phyloP scores from a whole-genome alignment of 1,140 invertebrate species.

The Zaprionus tsacasi region DNA sequence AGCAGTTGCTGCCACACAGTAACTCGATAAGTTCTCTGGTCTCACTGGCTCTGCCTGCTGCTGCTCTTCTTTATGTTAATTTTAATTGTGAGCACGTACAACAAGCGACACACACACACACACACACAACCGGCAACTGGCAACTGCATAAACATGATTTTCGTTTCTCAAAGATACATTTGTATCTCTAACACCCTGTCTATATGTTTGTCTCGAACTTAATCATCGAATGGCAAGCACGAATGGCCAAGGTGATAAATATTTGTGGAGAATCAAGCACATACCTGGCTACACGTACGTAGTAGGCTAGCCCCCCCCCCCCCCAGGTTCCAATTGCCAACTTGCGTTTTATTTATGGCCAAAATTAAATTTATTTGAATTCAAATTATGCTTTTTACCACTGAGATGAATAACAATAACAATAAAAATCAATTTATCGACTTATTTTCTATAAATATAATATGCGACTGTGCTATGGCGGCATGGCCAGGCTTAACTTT shows the following conservation, averaged over 20 bases:
- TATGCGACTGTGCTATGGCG: neutral
- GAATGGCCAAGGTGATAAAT: conserved; percentile 29
- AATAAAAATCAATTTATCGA: conserved; percentile 4
- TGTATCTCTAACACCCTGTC: conserved; percentile 36
- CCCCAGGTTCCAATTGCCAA: neutral
- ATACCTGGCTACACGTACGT: no score
- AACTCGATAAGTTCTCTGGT: conserved; percentile 24
- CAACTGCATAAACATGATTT: conserved; percentile 74
- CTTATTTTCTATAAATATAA: conserved; percentile 7
- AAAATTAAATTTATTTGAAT: conserved; percentile 11
- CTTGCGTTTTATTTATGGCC: conserved; percentile 1
- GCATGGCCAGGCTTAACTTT: neutral
- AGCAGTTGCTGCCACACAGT: conserved; percentile 59
- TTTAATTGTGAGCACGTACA: conserved; percentile 77
- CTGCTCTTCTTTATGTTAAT: conserved; percentile 59
- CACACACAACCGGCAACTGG: conserved; percentile 41
- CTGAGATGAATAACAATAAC: conserved; percentile 9
- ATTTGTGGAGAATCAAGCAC: conserved; percentile 20
- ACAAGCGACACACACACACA: conserved; percentile 26
- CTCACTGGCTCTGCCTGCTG: conserved; percentile 5
- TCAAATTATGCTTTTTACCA: conserved; percentile 12
- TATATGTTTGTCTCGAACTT: conserved; percentile 4
- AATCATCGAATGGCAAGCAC: conserved; percentile 24
- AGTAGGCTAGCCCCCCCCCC: conserved; percentile 4
- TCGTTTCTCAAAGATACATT: conserved; percentile 38